Conservation (phyloP, 2,113 vertebrate species). For the Eulemur macaco region DNA sequence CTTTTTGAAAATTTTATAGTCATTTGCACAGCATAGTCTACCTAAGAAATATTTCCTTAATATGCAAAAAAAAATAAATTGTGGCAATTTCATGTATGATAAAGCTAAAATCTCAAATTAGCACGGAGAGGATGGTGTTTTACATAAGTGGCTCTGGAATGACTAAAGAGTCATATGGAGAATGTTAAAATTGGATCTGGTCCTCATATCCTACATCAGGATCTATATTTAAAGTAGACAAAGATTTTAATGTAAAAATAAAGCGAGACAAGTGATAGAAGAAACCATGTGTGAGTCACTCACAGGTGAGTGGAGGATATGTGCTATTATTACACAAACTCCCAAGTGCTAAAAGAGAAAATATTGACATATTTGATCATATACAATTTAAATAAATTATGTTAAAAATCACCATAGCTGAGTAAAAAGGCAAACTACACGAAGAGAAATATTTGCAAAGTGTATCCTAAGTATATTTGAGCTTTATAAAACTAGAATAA, state of each 20-base stretch:
- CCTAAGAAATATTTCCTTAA: constrained; percentile 61
- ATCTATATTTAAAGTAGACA: neutral
- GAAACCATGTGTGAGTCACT: neutral
- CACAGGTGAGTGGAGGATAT: neutral
- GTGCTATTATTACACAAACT: neutral
- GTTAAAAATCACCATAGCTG: neutral
- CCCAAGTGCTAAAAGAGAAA: neutral
- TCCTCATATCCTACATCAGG: neutral
- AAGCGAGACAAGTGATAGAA: neutral
- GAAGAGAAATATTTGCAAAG: neutral
- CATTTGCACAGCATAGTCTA: neutral
- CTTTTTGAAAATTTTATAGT: neutral
- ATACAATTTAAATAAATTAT: neutral
- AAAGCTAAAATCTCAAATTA: neutral
- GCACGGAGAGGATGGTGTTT: neutral
- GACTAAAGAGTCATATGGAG: neutral
- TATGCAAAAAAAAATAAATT: neutral
- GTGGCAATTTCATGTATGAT: constrained; percentile 20
- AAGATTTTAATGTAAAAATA: constrained; percentile 35
- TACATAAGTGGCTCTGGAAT: constrained; percentile 11
- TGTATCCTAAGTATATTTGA: neutral
- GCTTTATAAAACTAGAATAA: neutral
- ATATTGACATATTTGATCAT: neutral
- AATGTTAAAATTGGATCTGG: constrained; percentile 8
- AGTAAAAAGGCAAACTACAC: neutral